Conservation (phyloP, 2,888 invertebrate species). For the Cerastoderma edule region DNA sequence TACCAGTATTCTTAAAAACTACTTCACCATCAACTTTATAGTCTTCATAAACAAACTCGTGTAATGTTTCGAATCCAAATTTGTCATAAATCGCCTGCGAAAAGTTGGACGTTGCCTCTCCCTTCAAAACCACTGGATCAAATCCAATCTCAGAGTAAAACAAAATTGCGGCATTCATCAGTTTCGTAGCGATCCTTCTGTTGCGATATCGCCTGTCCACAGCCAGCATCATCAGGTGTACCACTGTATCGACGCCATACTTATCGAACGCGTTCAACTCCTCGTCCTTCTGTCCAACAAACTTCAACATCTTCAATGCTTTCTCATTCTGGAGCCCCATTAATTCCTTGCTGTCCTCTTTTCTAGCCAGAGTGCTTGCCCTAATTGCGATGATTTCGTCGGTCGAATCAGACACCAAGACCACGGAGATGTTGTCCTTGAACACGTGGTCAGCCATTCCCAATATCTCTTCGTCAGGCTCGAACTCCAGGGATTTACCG, state of each 20-base stretch:
- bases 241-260: neutral
- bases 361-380: neutral
- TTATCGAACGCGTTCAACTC: conserved; percentile 2
- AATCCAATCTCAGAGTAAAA: conserved; percentile 7
- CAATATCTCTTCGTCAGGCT: neutral
- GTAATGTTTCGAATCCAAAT: conserved; percentile 26
- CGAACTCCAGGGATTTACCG: neutral
- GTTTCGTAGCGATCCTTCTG: neutral
- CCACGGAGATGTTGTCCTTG: neutral
- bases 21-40: conserved; percentile 25
- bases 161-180: conserved; percentile 15
- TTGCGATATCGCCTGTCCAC: neutral
- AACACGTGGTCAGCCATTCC: neutral
- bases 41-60: conserved; percentile 22
- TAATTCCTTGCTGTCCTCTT: neutral
- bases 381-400: neutral
- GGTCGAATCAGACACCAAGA: neutral
- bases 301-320: neutral
- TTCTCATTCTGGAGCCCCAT: no score
- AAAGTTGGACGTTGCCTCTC: conserved; percentile 15
- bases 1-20: conserved; percentile 8
- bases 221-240: neutral
- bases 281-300: neutral
- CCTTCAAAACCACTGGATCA: conserved; percentile 15
- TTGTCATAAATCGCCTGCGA: conserved; percentile 31